Evolutionary conservation across 2,888 invertebrate species (phyloP).

Genomic region (Nowickia ferox): DNA sequence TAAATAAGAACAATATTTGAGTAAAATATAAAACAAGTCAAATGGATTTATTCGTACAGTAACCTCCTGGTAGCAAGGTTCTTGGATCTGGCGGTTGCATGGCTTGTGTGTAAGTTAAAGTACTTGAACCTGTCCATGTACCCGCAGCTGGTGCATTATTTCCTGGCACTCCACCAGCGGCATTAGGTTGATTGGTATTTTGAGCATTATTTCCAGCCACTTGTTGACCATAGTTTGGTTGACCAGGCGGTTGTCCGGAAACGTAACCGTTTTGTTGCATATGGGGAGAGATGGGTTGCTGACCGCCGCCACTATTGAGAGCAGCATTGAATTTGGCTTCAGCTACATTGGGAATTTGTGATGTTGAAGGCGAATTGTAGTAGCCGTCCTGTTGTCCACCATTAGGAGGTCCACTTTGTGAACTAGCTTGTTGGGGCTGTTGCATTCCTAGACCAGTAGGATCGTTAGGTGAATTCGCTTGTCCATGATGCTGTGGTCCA

Average conservation of each 20-base stretch:
- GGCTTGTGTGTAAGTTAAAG: slow-evolving; percentile 95
- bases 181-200: slow-evolving; percentile 74
- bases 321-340: slow-evolving; percentile 79
- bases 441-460: slow-evolving; percentile 78
- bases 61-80: slow-evolving; percentile 85
- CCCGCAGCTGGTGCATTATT: slow-evolving; percentile 85
- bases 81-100: slow-evolving; percentile 90
- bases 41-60: slow-evolving; percentile 84
- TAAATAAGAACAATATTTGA: background rate
- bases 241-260: slow-evolving; percentile 75
- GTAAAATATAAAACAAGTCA: background rate
- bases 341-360: slow-evolving; percentile 80
- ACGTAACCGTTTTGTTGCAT: slow-evolving; percentile 83
- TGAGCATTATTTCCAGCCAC: slow-evolving; percentile 72
- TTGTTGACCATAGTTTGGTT: slow-evolving; percentile 75
- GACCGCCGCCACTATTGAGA: slow-evolving; percentile 76
- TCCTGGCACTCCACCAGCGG: slow-evolving; percentile 66
- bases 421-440: slow-evolving; percentile 73
- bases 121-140: slow-evolving; percentile 95
- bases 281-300: slow-evolving; percentile 78
- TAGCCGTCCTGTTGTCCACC: slow-evolving; percentile 75
- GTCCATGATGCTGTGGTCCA: slow-evolving; percentile 77
- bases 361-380: slow-evolving; percentile 76
- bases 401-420: slow-evolving; percentile 68
- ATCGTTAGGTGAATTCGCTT: slow-evolving; percentile 80